Base-by-base conservation (phyloP, 1,140 invertebrate genomes). In the Hyles euphorbiae region DNA sequence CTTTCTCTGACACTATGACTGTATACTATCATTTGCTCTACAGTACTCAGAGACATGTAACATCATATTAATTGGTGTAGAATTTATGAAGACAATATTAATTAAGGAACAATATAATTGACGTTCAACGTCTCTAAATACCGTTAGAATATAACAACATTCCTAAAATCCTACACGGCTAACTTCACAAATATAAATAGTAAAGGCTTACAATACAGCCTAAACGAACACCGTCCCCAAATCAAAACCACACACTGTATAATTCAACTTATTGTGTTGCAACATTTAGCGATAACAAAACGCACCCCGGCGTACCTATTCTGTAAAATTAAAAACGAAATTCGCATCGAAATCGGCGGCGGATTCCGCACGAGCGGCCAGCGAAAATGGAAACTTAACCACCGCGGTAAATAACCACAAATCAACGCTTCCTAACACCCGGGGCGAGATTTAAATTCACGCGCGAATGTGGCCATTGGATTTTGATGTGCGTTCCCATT, bases 391-490 rank as follows among this genome's bases (percentile, higher is more conserved):
- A 77, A 86, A 80, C 74, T 80, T 85, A 85, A 87, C 79, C 78
- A 72, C 76, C 80, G 82, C 74, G 73, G 81, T 87, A 87, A 87
- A 87, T 85, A 87, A 81, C 84, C 84, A 84, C 84, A 87, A 87
- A 87, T 87, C 84, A 86, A 78, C 64, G 76, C 67, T 65, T 80
- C 74, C 82, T 84, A 83, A 83, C 82, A 67, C 84, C 78, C 72
- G 65, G 62, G 78, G 77, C 81, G 77, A 80, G 77, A 81, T 87
- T 87, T 86, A 84, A 86, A 87, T 86, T 86, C 73, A 75, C 77
- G 77, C 68, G 69, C 68, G 74, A 77, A 75, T 80, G 75, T 85
- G 64, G 67, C 72, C 68, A 70, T 80, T 61, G 62, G 71, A 59
- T 65, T 65, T 59, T 58, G 56, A 48, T 43, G 33, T 36, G 56